Conservation (phyloP, 1,140 invertebrate species). For the Tetranychus urticae region DNA sequence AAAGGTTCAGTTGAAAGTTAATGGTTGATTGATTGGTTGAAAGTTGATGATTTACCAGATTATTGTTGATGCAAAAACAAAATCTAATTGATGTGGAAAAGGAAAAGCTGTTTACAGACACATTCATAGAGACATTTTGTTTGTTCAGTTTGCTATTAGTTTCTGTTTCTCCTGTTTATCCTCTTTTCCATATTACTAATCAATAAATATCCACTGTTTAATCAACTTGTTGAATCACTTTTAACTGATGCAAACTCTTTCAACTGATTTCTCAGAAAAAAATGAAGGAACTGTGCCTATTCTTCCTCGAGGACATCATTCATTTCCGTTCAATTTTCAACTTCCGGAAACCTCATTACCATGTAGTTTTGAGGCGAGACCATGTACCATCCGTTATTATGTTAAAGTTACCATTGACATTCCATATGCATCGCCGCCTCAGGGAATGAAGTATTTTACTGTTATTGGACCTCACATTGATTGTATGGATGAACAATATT, state of each 20-base stretch:
- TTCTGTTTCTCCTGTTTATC: too few relatives aligned
- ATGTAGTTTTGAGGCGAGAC: slow-evolving; percentile 53
- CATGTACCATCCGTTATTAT: slow-evolving; percentile 50
- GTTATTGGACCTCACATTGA: slow-evolving; percentile 60
- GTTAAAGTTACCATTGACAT: slow-evolving; percentile 55
- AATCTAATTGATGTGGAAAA: too few relatives aligned
- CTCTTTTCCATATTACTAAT: too few relatives aligned
- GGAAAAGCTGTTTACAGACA: too few relatives aligned
- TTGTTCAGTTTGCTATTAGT: too few relatives aligned
- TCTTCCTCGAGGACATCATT: slow-evolving; percentile 43
- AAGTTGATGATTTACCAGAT: too few relatives aligned
- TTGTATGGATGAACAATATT: slow-evolving; percentile 60
- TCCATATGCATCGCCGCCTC: slow-evolving; percentile 55
- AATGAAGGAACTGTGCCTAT: slow-evolving; percentile 42
- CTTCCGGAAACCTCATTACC: slow-evolving; percentile 50
- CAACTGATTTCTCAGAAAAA: slow-evolving; percentile 24
- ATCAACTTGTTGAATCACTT: background rate
- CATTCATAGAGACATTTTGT: too few relatives aligned
- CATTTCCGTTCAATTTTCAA: slow-evolving; percentile 49
- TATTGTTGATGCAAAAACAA: too few relatives aligned
- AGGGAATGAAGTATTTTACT: slow-evolving; percentile 63
- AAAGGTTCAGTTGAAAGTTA: too few relatives aligned
- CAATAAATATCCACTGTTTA: too few relatives aligned
- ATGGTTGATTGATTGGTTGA: too few relatives aligned
- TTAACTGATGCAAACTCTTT: background rate